These are phyloP conservation scores for Itoplectis maculator DNA, from an alignment of 2,888 invertebrate genomes.

Conservation along the genomic window DNA sequence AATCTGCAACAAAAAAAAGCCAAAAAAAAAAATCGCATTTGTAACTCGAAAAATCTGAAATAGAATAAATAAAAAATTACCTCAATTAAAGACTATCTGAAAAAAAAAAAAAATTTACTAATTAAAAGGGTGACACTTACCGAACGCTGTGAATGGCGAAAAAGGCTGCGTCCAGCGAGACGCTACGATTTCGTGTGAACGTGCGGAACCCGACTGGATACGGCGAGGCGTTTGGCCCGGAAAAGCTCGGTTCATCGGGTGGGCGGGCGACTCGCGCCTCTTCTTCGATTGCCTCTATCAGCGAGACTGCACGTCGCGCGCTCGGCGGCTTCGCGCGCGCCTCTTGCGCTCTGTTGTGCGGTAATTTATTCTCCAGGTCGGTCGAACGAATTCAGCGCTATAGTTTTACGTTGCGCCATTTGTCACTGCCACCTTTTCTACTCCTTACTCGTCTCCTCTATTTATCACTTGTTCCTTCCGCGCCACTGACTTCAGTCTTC, in stretches of 20 bases:
- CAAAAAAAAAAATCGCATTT: neutral
- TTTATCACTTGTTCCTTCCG: neutral
- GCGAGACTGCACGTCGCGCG: slow-evolving; percentile 54
- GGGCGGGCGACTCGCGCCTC: slow-evolving; percentile 33
- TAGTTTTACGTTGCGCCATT: slow-evolving; percentile 30
- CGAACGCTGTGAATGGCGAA: neutral
- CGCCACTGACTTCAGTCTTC: neutral
- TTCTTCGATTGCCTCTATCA: slow-evolving; percentile 66
- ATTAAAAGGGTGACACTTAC: slow-evolving; percentile 23
- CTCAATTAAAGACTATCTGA: neutral
- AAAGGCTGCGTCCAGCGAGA: slow-evolving; percentile 33
- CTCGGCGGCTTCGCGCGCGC: slow-evolving; percentile 12
- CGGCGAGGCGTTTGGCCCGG: slow-evolving; percentile 15
- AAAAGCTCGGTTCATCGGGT: slow-evolving; percentile 41
- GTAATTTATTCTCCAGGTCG: slow-evolving; percentile 48
- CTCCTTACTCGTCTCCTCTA: neutral
- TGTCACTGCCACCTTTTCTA: slow-evolving; percentile 3
- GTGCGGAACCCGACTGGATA: slow-evolving; percentile 9
- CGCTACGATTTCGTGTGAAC: slow-evolving; percentile 25
- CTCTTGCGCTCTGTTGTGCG: slow-evolving; percentile 13
- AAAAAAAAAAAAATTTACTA: neutral
- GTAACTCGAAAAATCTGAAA: neutral
- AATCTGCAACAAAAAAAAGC: slow-evolving; percentile 25
- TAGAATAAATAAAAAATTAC: neutral
- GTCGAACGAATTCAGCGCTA: slow-evolving; percentile 51